These are phyloP conservation scores for Aporophyla lueneburgensis DNA, from an alignment of 2,888 invertebrate genomes.

Conservation along the genomic window DNA sequence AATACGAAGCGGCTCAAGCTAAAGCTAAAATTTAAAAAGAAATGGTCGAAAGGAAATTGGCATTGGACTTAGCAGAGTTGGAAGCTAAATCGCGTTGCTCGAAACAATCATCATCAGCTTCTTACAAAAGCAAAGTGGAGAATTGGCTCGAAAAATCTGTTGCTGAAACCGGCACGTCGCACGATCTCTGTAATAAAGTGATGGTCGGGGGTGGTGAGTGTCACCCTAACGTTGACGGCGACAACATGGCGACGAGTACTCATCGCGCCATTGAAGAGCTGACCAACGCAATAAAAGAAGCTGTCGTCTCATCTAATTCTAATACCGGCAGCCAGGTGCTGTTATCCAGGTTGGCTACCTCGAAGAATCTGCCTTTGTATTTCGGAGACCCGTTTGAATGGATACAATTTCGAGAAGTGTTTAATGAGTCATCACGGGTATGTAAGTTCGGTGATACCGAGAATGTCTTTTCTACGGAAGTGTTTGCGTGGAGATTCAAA, in stretches of 20 bases:
- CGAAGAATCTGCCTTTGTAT: neutral
- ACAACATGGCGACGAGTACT: neutral
- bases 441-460: neutral
- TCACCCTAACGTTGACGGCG: neutral
- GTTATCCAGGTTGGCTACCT: neutral
- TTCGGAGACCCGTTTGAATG: neutral
- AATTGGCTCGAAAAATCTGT: neutral
- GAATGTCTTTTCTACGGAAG: neutral
- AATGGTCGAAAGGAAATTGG: neutral
- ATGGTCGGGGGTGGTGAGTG: neutral
- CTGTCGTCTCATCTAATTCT: neutral
- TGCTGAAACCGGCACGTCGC: neutral
- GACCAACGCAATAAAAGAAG: neutral
- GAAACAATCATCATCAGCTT: neutral
- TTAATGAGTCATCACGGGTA: neutral
- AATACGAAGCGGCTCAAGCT: neutral
- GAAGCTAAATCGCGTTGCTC: neutral
- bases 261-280: neutral
- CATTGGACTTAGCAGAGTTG: neutral
- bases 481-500: neutral
- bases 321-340: neutral
- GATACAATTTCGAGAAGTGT: neutral
- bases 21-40: neutral
- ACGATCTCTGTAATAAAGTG: neutral
- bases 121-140: conserved; percentile 2